These are phyloP conservation scores for Scelioninae gen. 2 DNA, from an alignment of 2,888 invertebrate species.

Conservation along the genomic window DNA sequence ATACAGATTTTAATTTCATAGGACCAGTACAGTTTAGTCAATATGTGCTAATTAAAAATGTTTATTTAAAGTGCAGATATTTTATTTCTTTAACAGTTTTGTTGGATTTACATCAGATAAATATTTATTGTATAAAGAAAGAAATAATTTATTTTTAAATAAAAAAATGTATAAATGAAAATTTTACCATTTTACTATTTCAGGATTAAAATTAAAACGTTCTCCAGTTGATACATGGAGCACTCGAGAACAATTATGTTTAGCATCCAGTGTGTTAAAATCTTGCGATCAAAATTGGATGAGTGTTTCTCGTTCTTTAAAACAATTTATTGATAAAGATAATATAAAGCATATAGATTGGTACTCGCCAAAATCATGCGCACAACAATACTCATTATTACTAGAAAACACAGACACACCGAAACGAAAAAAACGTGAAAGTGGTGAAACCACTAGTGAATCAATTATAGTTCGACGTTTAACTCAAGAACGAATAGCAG, in stretches of 20 bases:
- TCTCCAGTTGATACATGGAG: constrained; percentile 91
- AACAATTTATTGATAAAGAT: constrained; percentile 85
- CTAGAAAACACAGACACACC: constrained; percentile 90
- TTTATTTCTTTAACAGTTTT: too few relatives aligned
- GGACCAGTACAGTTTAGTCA: too few relatives aligned
- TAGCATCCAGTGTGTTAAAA: constrained; percentile 89
- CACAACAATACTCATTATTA: constrained; percentile 89
- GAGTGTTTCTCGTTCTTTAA: constrained; percentile 88
- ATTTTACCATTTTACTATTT: too few relatives aligned
- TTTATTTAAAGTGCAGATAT: too few relatives aligned
- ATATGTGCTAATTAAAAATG: too few relatives aligned
- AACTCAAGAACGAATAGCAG: constrained; percentile 85
- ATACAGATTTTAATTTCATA: too few relatives aligned
- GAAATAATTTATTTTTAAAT: background rate
- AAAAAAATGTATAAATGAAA: too few relatives aligned
- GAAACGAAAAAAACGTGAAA: constrained; percentile 87
- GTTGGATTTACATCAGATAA: too few relatives aligned
- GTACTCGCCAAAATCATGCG: constrained; percentile 94
- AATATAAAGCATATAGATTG: constrained; percentile 83
- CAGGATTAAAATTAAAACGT: constrained; percentile 79
- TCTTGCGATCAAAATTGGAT: constrained; percentile 96
- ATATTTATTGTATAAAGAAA: too few relatives aligned
- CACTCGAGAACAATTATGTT: constrained; percentile 86
- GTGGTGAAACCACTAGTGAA: constrained; percentile 86
- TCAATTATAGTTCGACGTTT: constrained; percentile 83